Percentiles rank a stretch among this genome's conserved stretches.
Conservation (phyloP, 1,140 invertebrate species). For the Papilio glaucus region DNA sequence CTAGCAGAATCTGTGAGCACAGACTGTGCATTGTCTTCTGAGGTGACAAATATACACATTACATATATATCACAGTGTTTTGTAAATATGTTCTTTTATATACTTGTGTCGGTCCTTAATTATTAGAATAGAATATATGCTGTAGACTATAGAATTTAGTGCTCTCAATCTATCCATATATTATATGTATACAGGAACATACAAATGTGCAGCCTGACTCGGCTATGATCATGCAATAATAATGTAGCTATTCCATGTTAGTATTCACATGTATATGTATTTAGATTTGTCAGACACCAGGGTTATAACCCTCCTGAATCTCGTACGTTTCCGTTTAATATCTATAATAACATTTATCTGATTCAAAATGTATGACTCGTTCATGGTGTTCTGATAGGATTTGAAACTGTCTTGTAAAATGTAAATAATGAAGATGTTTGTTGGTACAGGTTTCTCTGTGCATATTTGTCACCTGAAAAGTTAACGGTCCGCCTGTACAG, state of each 20-base stretch:
- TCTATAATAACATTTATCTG: neutral
- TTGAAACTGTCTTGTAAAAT: no score
- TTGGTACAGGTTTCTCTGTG: constrained; percentile 36
- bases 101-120: constrained; percentile 17
- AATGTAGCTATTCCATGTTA: neutral
- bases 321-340: constrained; percentile 16
- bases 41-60: constrained; percentile 64
- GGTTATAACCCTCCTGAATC: constrained; percentile 19
- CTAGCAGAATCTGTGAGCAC: constrained; percentile 66
- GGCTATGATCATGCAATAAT: neutral
- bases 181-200: constrained; percentile 16
- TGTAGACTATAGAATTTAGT: constrained; percentile 10
- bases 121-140: constrained; percentile 2
- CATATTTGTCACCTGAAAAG: constrained; percentile 66
- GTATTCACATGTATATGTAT: constrained; percentile 8
- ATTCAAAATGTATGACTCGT: neutral
- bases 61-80: neutral
- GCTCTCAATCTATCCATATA: neutral
- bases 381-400: neutral
- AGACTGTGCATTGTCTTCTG: constrained; percentile 65
- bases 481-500: constrained; percentile 73
- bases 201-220: neutral
- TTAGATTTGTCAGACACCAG: neutral
- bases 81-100: constrained; percentile 27
- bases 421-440: constrained; percentile 24